These are phyloP conservation scores for Gracilinanus agilis DNA, from an alignment of 2,113 vertebrate genomes.

Conservation along the genomic window DNA sequence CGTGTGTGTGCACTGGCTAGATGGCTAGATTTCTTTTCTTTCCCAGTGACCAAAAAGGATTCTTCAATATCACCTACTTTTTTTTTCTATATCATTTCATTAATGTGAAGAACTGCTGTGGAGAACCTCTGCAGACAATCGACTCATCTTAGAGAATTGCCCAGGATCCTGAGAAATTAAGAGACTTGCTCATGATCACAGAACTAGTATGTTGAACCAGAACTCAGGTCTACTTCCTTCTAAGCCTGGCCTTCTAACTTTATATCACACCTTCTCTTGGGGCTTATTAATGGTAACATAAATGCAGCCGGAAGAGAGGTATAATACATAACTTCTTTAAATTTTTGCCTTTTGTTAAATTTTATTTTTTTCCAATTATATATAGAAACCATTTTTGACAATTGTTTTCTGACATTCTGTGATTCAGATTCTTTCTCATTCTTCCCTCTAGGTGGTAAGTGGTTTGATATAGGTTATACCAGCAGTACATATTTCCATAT, in stretches of 20 bases:
- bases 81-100: not conserved
- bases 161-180: not conserved
- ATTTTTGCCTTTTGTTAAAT: too few relatives aligned
- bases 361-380: too few relatives aligned
- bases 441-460: too few relatives aligned
- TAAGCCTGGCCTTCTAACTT: not conserved
- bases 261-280: not conserved
- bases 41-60: not conserved
- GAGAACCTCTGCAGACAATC: not conserved
- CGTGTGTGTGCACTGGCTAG: not conserved
- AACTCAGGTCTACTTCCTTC: not conserved
- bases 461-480: too few relatives aligned
- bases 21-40: not conserved
- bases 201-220: not conserved
- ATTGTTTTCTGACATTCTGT: too few relatives aligned
- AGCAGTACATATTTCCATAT: too few relatives aligned
- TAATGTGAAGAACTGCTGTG: not conserved
- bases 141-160: not conserved
- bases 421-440: too few relatives aligned
- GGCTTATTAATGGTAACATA: not conserved
- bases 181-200: not conserved
- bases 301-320: not conserved
- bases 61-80: not conserved
- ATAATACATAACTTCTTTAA: too few relatives aligned
- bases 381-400: too few relatives aligned